A percentile compares a stretch with the other conserved stretches of the same genome.
These are phyloP conservation scores for Poeciliopsis paucimaculata DNA, from an alignment of 2,797 vertebrate genomes.

Conservation along the genomic window DNA sequence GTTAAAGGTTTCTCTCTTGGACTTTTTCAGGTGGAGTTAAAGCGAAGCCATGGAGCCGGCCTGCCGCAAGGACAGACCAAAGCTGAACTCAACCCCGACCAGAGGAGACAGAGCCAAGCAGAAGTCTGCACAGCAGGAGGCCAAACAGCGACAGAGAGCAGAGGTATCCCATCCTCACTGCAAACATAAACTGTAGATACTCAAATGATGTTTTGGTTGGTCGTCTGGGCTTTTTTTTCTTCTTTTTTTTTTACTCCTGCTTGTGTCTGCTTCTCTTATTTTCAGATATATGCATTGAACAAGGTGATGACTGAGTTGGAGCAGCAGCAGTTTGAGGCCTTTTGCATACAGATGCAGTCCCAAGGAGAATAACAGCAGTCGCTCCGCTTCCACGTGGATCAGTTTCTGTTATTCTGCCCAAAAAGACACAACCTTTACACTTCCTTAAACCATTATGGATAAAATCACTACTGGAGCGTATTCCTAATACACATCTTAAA, in stretches of 20 bases:
- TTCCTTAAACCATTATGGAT: neutral
- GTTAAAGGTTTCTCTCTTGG: neutral
- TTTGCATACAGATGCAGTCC: conserved; percentile 95
- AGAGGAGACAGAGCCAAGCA: conserved; percentile 89
- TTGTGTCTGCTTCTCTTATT: neutral
- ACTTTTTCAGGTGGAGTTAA: conserved; percentile 3
- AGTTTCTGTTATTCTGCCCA: conserved; percentile 2
- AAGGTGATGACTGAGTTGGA: conserved; percentile 96
- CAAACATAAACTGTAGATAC: neutral
- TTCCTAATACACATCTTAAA: neutral
- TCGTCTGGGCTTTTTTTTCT: neutral
- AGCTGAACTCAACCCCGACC: conserved; percentile 86
- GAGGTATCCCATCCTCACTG: conserved; percentile 77
- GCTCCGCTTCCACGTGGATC: too few relatives aligned
- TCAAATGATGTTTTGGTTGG: neutral
- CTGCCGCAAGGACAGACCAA: conserved; percentile 87
- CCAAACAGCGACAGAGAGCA: conserved; percentile 92
- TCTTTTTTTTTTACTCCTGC: neutral
- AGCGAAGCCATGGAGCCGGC: conserved; percentile 84
- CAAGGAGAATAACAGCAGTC: conserved; percentile 82
- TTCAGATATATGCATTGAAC: conserved; percentile 95
- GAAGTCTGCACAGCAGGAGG: conserved; percentile 92
- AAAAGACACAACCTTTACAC: neutral
- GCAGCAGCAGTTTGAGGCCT: conserved; percentile 96
- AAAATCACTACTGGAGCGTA: neutral